Conservation (phyloP, 2,797 vertebrate species). For the Sylvilagus floridanus region DNA sequence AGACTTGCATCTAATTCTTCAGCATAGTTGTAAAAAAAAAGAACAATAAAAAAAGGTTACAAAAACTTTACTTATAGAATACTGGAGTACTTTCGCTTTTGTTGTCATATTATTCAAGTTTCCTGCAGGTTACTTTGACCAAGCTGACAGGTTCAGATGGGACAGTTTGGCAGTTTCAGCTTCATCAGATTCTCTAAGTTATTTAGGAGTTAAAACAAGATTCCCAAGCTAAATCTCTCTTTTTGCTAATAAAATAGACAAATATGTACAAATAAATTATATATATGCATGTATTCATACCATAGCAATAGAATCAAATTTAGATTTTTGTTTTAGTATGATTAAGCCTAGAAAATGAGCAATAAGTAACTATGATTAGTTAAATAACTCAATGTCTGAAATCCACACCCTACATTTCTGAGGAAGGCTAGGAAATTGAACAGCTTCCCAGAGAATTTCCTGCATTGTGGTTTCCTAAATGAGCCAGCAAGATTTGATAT, state of each 20-base stretch:
- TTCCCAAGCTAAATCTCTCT: not conserved
- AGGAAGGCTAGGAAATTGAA: slow-evolving; percentile 46
- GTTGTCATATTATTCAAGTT: not conserved
- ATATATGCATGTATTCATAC: not conserved
- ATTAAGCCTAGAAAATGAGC: slow-evolving; percentile 61
- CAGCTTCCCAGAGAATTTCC: slow-evolving; percentile 46
- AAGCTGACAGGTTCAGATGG: not conserved
- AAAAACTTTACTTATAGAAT: not conserved
- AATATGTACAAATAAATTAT: not conserved
- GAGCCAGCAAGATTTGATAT: slow-evolving; percentile 61
- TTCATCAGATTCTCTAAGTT: not conserved
- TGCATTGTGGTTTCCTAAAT: slow-evolving; percentile 51
- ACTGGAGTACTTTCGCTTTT: not conserved
- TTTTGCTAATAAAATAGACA: not conserved
- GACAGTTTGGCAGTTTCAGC: not conserved
- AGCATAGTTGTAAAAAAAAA: slow-evolving; percentile 25
- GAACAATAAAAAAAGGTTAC: not conserved
- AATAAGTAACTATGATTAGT: slow-evolving; percentile 50
- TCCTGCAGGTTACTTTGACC: not conserved
- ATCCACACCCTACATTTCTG: slow-evolving; percentile 64
- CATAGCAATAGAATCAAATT: slow-evolving; percentile 55
- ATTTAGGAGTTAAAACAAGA: not conserved
- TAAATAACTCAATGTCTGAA: slow-evolving; percentile 60
- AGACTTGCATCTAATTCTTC: not conserved
- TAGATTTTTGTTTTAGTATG: slow-evolving; percentile 62